Conservation (phyloP, 2,113 vertebrate species). For the Chitala chitala region DNA sequence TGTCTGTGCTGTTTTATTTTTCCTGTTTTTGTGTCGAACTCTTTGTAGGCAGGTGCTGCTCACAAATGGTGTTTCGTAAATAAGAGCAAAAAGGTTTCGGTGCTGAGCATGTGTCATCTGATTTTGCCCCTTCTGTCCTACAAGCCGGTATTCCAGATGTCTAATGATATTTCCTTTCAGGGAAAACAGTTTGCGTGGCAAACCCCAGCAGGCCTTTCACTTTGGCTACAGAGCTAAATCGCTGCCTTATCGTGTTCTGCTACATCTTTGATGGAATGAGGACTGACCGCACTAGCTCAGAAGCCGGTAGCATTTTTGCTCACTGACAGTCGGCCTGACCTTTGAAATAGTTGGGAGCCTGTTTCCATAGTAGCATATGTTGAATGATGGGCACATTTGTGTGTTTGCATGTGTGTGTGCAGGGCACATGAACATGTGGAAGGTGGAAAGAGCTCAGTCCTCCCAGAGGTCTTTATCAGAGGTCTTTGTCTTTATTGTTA, state of each 20-base stretch:
- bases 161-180: not conserved
- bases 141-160: not conserved
- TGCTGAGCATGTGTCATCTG: not conserved
- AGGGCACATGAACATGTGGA: not conserved
- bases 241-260: too few species aligned
- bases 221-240: too few species aligned
- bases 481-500: constrained; percentile 29
- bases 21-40: too few species aligned
- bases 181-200: not conserved
- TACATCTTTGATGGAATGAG: too few species aligned
- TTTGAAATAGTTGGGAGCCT: constrained; percentile 44
- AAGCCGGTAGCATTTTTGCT: not conserved
- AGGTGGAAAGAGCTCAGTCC: not conserved
- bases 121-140: not conserved
- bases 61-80: too few species aligned
- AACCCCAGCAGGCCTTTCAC: not conserved
- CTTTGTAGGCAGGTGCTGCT: too few species aligned
- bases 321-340: not conserved
- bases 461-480: constrained; percentile 32
- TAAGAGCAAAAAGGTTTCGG: too few species aligned
- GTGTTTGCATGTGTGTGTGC: not conserved
- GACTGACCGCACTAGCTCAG: too few species aligned
- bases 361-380: constrained; percentile 47
- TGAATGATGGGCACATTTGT: constrained; percentile 32
- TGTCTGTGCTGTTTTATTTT: too few species aligned